A percentile compares a stretch with the other conserved stretches of the same genome.
Evolutionary conservation across 2,888 invertebrate genomes (phyloP).

Genomic region (Cataglyphis altisquamis): DNA sequence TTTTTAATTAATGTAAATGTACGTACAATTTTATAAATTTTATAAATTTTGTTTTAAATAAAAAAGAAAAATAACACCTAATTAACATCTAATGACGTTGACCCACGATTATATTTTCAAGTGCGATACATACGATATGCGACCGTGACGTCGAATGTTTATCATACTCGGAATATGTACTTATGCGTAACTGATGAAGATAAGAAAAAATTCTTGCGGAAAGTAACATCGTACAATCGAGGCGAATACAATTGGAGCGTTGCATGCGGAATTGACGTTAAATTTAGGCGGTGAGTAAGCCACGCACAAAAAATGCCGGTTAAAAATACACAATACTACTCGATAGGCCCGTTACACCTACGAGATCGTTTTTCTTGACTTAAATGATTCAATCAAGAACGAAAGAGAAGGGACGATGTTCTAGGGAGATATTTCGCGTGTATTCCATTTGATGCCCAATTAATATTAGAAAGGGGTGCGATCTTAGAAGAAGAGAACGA

Average conservation of each 20-base stretch:
- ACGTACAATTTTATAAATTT: neutral
- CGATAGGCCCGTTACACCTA: constrained; percentile 57
- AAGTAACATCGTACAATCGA: constrained; percentile 1
- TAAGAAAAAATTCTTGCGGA: constrained; percentile 18
- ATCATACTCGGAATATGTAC: neutral
- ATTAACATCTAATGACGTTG: neutral
- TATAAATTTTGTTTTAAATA: neutral
- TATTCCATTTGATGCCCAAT: neutral
- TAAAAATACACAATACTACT: constrained; percentile 70
- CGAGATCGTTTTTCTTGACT: constrained; percentile 64
- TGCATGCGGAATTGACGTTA: constrained; percentile 63
- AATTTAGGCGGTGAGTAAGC: constrained; percentile 81
- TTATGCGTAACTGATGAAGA: neutral
- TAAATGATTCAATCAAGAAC: constrained; percentile 45
- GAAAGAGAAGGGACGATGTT: constrained; percentile 34
- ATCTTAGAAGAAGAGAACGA: neutral
- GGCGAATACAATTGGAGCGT: neutral
- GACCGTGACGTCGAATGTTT: neutral
- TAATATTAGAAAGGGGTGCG: constrained; percentile 43
- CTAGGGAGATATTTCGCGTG: constrained; percentile 28
- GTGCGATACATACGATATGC: neutral
- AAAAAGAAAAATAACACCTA: neutral
- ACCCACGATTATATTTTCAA: neutral
- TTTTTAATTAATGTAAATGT: no score
- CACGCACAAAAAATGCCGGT: constrained; percentile 71